Conservation (phyloP, 2,797 vertebrate genomes). For the Bradypus variegatus region DNA sequence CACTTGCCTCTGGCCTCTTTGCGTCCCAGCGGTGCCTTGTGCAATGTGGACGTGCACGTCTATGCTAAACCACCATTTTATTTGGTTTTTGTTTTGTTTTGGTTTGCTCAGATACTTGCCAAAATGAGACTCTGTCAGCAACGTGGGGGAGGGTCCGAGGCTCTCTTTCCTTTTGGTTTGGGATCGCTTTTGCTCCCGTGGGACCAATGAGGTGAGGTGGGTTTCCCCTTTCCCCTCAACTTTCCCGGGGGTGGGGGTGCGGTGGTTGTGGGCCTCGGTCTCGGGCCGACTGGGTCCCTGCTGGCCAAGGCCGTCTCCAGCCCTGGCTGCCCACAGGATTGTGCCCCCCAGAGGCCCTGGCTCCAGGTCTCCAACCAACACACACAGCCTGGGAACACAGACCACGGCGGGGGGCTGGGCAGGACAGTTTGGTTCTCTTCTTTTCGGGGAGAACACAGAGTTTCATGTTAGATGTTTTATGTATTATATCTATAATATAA, state of each 20-base stretch:
- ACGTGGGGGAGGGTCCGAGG: constrained; percentile 67
- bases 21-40: constrained; percentile 69
- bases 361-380: constrained; percentile 16
- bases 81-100: constrained; percentile 72
- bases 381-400: not conserved
- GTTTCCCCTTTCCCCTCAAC: constrained; percentile 27
- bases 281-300: no score
- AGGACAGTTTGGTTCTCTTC: constrained; percentile 40
- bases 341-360: constrained; percentile 23
- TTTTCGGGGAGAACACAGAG: constrained; percentile 27
- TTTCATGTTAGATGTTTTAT: constrained; percentile 53
- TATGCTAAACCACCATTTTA: constrained; percentile 70
- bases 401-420: not conserved
- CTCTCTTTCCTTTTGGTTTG: constrained; percentile 52
- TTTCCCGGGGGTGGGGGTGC: not conserved
- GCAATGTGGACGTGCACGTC: constrained; percentile 68
- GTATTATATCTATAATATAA: constrained; percentile 71
- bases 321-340: not conserved
- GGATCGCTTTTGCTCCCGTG: constrained; percentile 61
- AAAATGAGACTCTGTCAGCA: constrained; percentile 66
- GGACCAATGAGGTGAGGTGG: constrained; percentile 37
- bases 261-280: not conserved
- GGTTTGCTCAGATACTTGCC: constrained; percentile 74
- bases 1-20: constrained; percentile 60
- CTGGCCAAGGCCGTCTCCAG: not conserved